phyloP scores from a whole-genome alignment of 53 echinoderm and acorn worm species.

The Henricia sp. region DNA sequence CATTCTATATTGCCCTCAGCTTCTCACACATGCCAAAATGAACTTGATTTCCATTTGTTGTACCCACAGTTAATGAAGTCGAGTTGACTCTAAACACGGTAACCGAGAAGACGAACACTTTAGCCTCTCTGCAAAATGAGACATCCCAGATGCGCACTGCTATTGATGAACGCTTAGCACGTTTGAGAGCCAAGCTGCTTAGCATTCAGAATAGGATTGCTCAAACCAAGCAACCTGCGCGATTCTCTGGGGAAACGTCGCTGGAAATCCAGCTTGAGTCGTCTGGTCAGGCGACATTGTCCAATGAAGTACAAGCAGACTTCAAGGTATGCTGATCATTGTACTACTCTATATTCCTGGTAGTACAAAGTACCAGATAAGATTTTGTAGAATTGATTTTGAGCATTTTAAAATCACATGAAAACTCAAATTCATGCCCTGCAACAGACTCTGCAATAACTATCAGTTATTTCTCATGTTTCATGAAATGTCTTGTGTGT shows the following conservation, averaged over 20 bases:
- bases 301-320: conserved; percentile 74
- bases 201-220: conserved; percentile 80
- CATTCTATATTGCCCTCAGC: too few relatives aligned
- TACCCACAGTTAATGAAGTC: conserved; percentile 63
- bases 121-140: conserved; percentile 67
- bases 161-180: conserved; percentile 74
- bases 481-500: too few relatives aligned
- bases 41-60: not conserved
- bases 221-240: conserved; percentile 81
- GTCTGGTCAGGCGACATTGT: conserved; percentile 43
- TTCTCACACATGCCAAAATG: not conserved
- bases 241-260: conserved; percentile 75
- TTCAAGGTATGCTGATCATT: too few relatives aligned
- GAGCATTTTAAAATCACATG: too few relatives aligned
- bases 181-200: conserved; percentile 74
- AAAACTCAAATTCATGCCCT: too few relatives aligned
- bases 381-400: too few relatives aligned
- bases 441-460: too few relatives aligned
- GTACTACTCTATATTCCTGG: too few relatives aligned
- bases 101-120: conserved; percentile 51
- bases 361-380: too few relatives aligned
- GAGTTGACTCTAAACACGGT: conserved; percentile 55
- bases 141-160: conserved; percentile 70
- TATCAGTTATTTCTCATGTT: too few relatives aligned
- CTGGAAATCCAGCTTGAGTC: conserved; percentile 56